Evolutionary conservation across 2,797 vertebrate species (phyloP).

Genomic region (Micrastur ruficollis): DNA sequence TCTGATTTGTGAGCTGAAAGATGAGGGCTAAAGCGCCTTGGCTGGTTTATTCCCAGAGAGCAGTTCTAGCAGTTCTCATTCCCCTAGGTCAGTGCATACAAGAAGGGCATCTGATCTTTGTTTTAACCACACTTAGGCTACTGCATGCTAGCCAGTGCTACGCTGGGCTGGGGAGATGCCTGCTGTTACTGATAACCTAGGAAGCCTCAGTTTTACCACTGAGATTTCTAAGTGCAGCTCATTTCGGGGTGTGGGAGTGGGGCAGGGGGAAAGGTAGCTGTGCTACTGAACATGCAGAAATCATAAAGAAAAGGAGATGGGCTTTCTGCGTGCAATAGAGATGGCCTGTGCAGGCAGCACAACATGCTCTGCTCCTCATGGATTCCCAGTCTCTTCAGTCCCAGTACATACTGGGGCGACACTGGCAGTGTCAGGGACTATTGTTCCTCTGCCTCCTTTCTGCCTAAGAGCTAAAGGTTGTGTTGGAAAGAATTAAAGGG

Average conservation of each 20-base stretch:
- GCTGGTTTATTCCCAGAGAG: not conserved
- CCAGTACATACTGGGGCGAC: accelerated
- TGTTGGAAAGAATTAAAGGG: not conserved
- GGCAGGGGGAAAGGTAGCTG: too few species aligned
- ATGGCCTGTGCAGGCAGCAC: not conserved
- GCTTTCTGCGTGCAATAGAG: not conserved
- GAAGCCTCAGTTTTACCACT: not conserved
- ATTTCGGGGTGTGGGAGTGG: too few species aligned
- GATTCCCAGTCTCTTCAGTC: not conserved
- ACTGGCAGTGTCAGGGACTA: not conserved
- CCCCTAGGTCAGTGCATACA: not conserved
- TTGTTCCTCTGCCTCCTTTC: not conserved
- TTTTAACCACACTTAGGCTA: not conserved
- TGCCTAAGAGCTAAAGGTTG: not conserved
- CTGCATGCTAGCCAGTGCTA: not conserved
- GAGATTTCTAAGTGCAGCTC: not conserved
- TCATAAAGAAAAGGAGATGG: not conserved
- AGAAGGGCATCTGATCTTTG: not conserved
- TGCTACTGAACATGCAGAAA: not conserved
- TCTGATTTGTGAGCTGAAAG: not conserved
- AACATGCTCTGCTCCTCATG: not conserved
- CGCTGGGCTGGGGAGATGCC: not conserved
- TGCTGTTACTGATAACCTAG: not conserved
- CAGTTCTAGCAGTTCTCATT: not conserved
- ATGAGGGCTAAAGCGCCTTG: not conserved